phyloP scores from a whole-genome alignment of 2,888 invertebrate species.

The Scaptomyza tumidula region DNA sequence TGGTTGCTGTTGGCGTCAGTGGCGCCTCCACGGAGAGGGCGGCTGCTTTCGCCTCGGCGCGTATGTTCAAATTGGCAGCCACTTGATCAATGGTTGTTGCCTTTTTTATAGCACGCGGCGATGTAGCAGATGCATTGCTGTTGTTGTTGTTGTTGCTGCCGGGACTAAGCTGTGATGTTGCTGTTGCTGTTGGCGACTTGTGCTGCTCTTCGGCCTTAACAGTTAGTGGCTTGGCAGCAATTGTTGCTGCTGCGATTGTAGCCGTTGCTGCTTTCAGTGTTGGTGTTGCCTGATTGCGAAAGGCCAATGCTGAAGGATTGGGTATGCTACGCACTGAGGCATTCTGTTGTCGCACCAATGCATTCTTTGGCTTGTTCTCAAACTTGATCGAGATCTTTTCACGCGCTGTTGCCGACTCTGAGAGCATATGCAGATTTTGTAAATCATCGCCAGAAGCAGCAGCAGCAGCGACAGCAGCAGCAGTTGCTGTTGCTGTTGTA shows the following conservation, averaged over 20 bases:
- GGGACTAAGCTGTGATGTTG: slow-evolving; percentile 45
- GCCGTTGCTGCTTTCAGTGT: slow-evolving; percentile 41
- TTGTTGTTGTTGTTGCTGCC: slow-evolving; percentile 39
- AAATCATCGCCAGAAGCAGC: slow-evolving; percentile 76
- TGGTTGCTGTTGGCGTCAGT: neutral
- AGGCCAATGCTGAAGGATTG: slow-evolving; percentile 87
- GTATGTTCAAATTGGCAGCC: slow-evolving; percentile 83
- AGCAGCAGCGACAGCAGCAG: slow-evolving; percentile 10
- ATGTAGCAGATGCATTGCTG: slow-evolving; percentile 49
- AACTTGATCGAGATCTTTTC: slow-evolving; percentile 80
- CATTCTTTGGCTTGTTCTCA: slow-evolving; percentile 80
- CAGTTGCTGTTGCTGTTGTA: slow-evolving; percentile 1
- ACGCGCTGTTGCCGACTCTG: slow-evolving; percentile 83
- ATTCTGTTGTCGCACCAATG: slow-evolving; percentile 85
- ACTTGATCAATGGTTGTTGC: slow-evolving; percentile 83
- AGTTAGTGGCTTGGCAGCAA: slow-evolving; percentile 35
- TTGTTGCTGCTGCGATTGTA: slow-evolving; percentile 40
- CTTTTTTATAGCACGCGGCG: slow-evolving; percentile 77
- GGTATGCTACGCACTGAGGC: slow-evolving; percentile 88
- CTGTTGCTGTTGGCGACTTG: slow-evolving; percentile 28
- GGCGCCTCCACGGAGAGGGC: slow-evolving; percentile 67
- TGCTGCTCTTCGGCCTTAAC: slow-evolving; percentile 48
- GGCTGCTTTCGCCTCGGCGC: slow-evolving; percentile 80
- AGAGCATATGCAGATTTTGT: slow-evolving; percentile 86
- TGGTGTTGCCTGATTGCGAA: slow-evolving; percentile 84